Evolutionary conservation across 1,140 invertebrate genomes (phyloP), one percentile per base, ranked within the genome.

Genomic region (Drosophila murphyi): DNA sequence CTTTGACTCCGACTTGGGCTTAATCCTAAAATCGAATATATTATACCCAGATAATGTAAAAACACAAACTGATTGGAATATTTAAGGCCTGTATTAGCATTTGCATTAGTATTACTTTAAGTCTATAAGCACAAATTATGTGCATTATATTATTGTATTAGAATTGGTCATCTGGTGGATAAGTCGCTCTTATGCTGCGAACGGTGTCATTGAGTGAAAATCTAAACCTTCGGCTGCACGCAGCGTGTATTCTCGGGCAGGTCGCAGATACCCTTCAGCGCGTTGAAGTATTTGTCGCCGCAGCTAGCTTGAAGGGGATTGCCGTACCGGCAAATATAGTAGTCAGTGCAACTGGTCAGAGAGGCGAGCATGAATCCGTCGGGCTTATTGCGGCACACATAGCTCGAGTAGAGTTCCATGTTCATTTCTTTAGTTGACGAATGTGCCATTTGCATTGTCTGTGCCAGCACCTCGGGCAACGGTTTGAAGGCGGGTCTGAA

Each of bases 301-400:
- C 90, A 91, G 72, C 76, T 88, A 0, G 82, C 89, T 41, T 60
- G 74, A 31, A 91, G 35, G 0, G 90, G 80, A 4, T 76, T 64
- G 28, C 77, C 82, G 34, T 85, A 85, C 35, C 83, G 90, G 48
- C 90, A 91, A 63, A 91, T 88, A 48, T 85, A 91, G 51, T 91
- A 91, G 54, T 91, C 73, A 60, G 78, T 88, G 68, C 90, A 91
- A 61, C 82, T 91, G 51, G 71, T 88, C 47, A 86, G 51, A 4
- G 90, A 91, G 5, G 90, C 80, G 43, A 91, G 28, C 82, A 91
- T 77, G 54, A 91, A 91, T 10, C 90, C 90, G 45, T 90, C 81
- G 47, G 82, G 76, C 68, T 91, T 91, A n/a, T 62, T 78, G 3
- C 61, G 72, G 73, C 90, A 91, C 37, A 80, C 90, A 32, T 78